These are phyloP conservation scores for Hormaphis cornu DNA, from an alignment of 1,140 invertebrate species.

Conservation along the genomic window DNA sequence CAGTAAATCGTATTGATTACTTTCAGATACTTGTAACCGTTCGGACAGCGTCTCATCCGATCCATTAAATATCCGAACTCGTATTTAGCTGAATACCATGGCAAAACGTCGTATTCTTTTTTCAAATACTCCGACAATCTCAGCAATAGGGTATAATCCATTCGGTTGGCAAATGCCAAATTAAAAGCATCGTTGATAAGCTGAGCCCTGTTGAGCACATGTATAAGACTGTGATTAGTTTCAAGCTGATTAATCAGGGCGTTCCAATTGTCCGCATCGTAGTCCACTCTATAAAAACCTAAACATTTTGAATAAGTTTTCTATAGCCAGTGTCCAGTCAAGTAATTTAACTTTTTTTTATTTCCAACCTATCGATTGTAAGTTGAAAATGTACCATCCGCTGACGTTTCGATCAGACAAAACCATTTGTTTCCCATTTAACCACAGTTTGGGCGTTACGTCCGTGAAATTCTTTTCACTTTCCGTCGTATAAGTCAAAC, in stretches of 20 bases:
- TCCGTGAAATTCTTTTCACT: background rate
- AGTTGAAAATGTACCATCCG: slow-evolving; percentile 22
- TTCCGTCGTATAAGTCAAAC: slow-evolving; percentile 26
- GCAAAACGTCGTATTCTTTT: slow-evolving; percentile 47
- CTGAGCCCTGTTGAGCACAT: slow-evolving; percentile 45
- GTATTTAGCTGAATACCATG: slow-evolving; percentile 46
- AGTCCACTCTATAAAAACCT: slow-evolving; percentile 51
- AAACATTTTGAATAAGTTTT: slow-evolving; percentile 31
- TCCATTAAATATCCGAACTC: background rate
- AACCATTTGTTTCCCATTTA: background rate
- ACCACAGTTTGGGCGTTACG: background rate
- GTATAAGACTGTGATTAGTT: slow-evolving; percentile 15
- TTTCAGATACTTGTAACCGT: background rate
- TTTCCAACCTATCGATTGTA: slow-evolving; percentile 7
- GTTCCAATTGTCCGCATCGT: slow-evolving; percentile 47
- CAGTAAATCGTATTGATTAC: background rate
- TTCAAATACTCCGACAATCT: slow-evolving; percentile 42
- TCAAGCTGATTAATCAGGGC: slow-evolving; percentile 26
- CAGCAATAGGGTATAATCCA: slow-evolving; percentile 46
- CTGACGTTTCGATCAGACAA: background rate
- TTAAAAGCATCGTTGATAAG: slow-evolving; percentile 54
- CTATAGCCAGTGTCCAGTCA: background rate
- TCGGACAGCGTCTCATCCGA: background rate
- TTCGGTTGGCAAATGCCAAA: slow-evolving; percentile 43
- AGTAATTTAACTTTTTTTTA: too few species aligned